Percentiles rank a stretch among this genome's conserved stretches.
These are phyloP conservation scores for Spheniscus mendiculus DNA, from an alignment of 2,113 vertebrate genomes.

Conservation along the genomic window DNA sequence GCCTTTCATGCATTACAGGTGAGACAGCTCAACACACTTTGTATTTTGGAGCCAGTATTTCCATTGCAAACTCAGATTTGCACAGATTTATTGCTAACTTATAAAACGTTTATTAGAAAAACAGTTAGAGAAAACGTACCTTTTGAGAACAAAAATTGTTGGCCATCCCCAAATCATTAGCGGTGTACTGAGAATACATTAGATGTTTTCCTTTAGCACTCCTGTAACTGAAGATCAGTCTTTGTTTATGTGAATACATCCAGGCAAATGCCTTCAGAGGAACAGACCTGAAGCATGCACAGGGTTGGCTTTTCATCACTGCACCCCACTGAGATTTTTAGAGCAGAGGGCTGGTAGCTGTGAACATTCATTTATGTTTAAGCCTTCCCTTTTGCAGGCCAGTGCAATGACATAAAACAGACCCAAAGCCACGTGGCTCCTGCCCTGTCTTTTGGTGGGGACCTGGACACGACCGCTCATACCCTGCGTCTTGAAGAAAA, in stretches of 20 bases:
- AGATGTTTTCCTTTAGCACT: background rate
- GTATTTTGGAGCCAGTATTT: background rate
- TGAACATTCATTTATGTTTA: background rate
- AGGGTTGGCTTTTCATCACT: background rate
- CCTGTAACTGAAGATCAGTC: background rate
- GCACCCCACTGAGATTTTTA: background rate
- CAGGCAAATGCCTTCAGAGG: background rate
- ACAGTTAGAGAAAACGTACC: background rate
- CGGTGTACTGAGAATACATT: background rate
- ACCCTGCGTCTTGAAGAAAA: accelerated
- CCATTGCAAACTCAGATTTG: background rate
- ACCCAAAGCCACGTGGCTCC: background rate
- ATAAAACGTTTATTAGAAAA: background rate
- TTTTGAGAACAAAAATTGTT: background rate
- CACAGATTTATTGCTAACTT: background rate
- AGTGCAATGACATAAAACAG: background rate
- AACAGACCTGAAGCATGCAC: accelerated
- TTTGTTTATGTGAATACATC: background rate
- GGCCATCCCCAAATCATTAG: background rate
- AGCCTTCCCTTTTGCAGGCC: background rate
- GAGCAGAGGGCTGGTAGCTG: background rate
- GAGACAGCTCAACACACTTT: background rate
- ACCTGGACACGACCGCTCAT: accelerated
- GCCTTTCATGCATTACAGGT: background rate
- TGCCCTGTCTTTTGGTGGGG: background rate